Conservation (phyloP, 2,797 vertebrate genomes). For the Pipistrellus pipistrellus region DNA sequence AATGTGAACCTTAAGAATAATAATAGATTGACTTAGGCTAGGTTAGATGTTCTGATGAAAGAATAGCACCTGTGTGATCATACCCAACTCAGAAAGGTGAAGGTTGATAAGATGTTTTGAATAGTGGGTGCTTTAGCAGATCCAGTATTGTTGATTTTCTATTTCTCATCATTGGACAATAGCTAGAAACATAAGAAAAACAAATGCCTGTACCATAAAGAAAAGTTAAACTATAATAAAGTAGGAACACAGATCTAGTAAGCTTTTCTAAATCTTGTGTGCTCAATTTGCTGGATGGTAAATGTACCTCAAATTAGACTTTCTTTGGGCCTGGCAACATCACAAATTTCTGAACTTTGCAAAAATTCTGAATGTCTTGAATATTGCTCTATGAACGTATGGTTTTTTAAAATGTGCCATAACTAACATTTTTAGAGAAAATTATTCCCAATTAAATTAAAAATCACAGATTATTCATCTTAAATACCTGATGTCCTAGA, state of each 20-base stretch:
- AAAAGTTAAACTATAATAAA: constrained; percentile 6
- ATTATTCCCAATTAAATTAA: constrained; percentile 65
- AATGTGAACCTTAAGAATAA: neutral
- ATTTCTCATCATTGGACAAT: neutral
- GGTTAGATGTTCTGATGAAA: neutral
- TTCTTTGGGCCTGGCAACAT: constrained; percentile 5
- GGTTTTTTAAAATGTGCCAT: constrained; percentile 8
- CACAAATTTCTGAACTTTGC: constrained; percentile 54
- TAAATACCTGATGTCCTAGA: neutral
- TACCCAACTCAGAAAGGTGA: neutral
- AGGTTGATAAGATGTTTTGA: neutral
- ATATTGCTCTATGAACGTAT: constrained; percentile 15
- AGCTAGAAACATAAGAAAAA: constrained; percentile 31
- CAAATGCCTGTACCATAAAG: neutral
- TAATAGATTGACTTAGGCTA: neutral
- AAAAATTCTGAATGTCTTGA: constrained; percentile 48
- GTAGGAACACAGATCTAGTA: neutral
- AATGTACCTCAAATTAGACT: constrained; percentile 9
- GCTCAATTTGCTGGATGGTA: constrained; percentile 1
- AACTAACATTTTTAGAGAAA: constrained; percentile 55
- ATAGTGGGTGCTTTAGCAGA: neutral
- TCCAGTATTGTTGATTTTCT: neutral
- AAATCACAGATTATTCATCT: constrained; percentile 49
- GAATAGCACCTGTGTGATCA: neutral
- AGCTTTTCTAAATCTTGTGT: neutral